These are phyloP conservation scores for Hyperoodon ampullatus DNA, from an alignment of 2,113 vertebrate species.

Conservation along the genomic window DNA sequence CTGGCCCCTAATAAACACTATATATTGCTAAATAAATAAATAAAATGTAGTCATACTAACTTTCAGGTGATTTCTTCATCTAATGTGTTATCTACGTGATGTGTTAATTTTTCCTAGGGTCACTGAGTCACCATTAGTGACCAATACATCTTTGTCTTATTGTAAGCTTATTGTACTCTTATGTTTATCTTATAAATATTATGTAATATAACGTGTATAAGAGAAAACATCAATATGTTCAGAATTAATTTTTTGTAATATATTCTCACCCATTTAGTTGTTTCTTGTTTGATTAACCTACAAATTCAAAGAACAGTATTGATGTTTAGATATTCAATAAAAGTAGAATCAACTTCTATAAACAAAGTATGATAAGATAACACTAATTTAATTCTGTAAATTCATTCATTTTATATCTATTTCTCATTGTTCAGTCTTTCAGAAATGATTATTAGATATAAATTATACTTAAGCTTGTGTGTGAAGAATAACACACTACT, in stretches of 20 bases:
- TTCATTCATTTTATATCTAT: neutral
- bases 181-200: neutral
- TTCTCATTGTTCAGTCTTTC: neutral
- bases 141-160: neutral
- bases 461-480: neutral
- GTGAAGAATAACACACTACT: neutral
- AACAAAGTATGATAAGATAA: neutral
- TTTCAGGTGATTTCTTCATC: slow-evolving; percentile 6
- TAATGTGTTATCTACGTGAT: neutral
- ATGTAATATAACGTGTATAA: neutral
- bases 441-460: neutral
- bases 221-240: neutral
- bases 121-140: slow-evolving; percentile 33
- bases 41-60: neutral
- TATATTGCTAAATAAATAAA: neutral
- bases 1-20: neutral
- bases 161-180: neutral
- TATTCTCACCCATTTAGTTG: neutral
- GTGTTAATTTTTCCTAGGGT: slow-evolving; percentile 40
- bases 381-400: neutral
- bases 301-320: neutral
- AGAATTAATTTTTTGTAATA: neutral
- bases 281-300: neutral
- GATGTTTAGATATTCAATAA: neutral
- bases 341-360: neutral